Base-by-base conservation (phyloP, 37 sponge, comb jelly and placozoan genomes). In the Chondrosia reniformis region DNA sequence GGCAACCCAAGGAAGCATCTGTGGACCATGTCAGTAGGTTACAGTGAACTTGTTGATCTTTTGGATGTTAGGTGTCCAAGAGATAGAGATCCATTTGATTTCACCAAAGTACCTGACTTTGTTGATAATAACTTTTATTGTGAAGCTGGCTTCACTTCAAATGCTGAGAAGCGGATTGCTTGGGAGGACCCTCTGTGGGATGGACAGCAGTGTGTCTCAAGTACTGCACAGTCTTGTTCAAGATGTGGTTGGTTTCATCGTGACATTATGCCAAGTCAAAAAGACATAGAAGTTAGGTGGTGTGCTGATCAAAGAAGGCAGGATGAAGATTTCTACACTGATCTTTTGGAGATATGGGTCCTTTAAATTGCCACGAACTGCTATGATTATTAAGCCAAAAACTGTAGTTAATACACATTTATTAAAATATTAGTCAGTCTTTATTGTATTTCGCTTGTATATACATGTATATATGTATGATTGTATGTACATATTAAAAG, bases 141-240 rank as follows among this genome's bases (percentile, higher is more conserved):
- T 40, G 72, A 69, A 38, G n/a, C 41, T 40, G 72, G 72, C 0
- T 69, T 34, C 43, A 2, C 36, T 17, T 15, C 25, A 13, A 34
- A 40, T 2, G 25, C 72, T 7, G 0, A 1, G 4, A 19, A 5
- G 25, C n/a, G 15, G 36, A 40, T 39, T 9, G 72, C 72, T 19
- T 69, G 72, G 72, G 36, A 69, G 1, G 72, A 69, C 43, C 72
- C 72, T 24, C 43, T 69, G 1, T 69, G 72, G 72, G 72, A 69
- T 34, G 72, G 72, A 1, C 38, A 39, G 42, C 44, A 44, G n/a
- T 69, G 72, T 44, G 2, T 22, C n/a, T 41, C 41, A 44, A 44
- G 72, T 2, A 69, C 39, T 37, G 19, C 15, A n/a, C n/a, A n/a
- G n/a, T 69, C 44, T 25, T 69, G 72, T 40, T 21, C 39, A 4